phyloP scores from a whole-genome alignment of 2,797 vertebrate genomes.

The Discoglossus pictus region DNA sequence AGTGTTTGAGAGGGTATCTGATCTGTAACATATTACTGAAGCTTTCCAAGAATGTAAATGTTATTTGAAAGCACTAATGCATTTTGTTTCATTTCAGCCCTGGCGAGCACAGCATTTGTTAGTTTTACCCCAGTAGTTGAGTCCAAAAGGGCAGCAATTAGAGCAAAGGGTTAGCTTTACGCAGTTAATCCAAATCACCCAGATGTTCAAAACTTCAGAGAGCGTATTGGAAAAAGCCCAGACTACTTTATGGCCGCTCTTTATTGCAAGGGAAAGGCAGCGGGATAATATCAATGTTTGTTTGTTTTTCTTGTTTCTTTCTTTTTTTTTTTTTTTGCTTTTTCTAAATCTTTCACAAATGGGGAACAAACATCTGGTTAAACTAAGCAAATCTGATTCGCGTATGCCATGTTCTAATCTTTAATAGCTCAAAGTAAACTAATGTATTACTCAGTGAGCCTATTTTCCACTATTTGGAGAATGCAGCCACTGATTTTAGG shows the following conservation, averaged over 20 bases:
- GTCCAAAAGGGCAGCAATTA: constrained; percentile 59
- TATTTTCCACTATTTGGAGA: constrained; percentile 31
- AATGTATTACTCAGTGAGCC: constrained; percentile 41
- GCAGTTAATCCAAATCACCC: constrained; percentile 64
- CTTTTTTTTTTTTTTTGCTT: constrained; percentile 40
- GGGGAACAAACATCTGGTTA: constrained; percentile 57
- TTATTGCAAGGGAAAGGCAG: constrained; percentile 59
- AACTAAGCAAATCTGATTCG: constrained; percentile 51
- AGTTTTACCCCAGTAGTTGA: constrained; percentile 54
- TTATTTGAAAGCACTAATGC: constrained; percentile 59
- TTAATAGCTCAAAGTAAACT: constrained; percentile 39
- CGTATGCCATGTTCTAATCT: constrained; percentile 46
- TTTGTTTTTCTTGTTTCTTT: constrained; percentile 44
- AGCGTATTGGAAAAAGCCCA: constrained; percentile 56
- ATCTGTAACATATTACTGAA: constrained; percentile 53
- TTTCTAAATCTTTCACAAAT: constrained; percentile 52
- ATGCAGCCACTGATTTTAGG: constrained; percentile 29
- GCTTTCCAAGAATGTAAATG: constrained; percentile 53
- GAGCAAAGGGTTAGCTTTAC: constrained; percentile 57
- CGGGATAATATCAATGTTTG: constrained; percentile 56
- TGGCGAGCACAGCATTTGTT: constrained; percentile 56
- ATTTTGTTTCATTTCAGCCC: constrained; percentile 55
- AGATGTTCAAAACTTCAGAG: constrained; percentile 64
- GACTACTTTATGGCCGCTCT: constrained; percentile 55
- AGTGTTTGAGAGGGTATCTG: constrained; percentile 57